Evolutionary conservation across 2,113 vertebrate species (phyloP), one percentile per base, ranked within the genome.

Genomic region (Triplophysa tibetana): DNA sequence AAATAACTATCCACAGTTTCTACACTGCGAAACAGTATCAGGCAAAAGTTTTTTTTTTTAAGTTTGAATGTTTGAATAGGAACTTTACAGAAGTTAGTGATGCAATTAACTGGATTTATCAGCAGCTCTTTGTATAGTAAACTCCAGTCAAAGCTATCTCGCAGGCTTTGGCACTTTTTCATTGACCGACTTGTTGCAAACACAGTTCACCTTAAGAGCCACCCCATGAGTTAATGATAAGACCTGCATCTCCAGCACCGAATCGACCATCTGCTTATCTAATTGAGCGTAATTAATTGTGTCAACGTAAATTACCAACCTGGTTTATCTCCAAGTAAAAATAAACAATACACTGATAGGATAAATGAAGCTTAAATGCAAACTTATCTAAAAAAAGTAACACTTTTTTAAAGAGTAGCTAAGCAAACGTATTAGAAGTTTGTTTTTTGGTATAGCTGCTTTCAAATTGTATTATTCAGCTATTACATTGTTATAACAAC

Each of bases 251-350:
- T 86, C 86, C 85, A 83, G 65, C 85, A 80, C 62, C 73, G 72
- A 75, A 83, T 82, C 72, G 78, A 83, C 88, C 90, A 93, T 93
- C 91, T 93, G 92, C 88, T 91, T 91, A 89, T 85, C 80, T 91
- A 93, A 93, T 93, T 89, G 87, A 82, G 88, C 89, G 88, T 89
- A 91, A 91, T 91, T 91, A 90, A 90, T 92, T 88, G 89, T 91
- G 90, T 89, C 89, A 89, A 74, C 86, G 83, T 83, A 86, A 88
- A 90, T 91, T 90, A 90, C 85, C 83, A 84, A 87, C 77, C 83
- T 85, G 87, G 88, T 90, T 91, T 88, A 81, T 90, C 85, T 90
- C 85, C 91, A 82, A 88, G 83, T 87, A 83, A 90, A 84, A 75
- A 86, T 63, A 79, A 87, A 87, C 83, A 83, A 86, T 89, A 84